phyloP scores from a whole-genome alignment of 37 sponge, comb jelly and placozoan species.

The Beroe ovata region DNA sequence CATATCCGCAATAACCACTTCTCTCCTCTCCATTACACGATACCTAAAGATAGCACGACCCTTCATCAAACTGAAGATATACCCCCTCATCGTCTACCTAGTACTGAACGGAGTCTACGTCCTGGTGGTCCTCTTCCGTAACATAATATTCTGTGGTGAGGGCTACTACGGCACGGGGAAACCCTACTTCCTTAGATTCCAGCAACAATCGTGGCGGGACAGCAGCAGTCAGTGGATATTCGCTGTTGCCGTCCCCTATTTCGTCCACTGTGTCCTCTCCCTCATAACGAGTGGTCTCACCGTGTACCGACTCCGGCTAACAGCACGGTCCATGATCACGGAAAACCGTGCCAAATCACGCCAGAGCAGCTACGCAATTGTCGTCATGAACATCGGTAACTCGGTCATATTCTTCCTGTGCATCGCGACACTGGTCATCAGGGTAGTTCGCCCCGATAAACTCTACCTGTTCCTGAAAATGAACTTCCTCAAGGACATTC shows the following conservation, averaged over 20 bases:
- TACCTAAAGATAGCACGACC: conserved; percentile 52
- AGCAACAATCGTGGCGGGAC: conserved; percentile 37
- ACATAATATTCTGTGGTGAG: conserved; percentile 15
- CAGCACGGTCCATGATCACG: background rate
- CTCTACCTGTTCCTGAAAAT: conserved; percentile 35
- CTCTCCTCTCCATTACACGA: conserved; percentile 57
- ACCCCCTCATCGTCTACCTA: background rate
- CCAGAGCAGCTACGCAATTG: conserved; percentile 64
- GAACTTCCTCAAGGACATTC: conserved; percentile 52
- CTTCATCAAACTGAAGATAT: conserved; percentile 22
- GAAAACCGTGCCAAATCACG: conserved; percentile 2
- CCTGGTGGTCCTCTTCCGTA: background rate
- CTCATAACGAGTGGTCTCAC: background rate
- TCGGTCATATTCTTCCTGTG: conserved; percentile 2
- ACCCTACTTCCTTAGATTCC: conserved; percentile 38
- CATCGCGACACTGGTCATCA: background rate
- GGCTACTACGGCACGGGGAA: conserved; percentile 2
- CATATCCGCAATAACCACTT: conserved; percentile 51
- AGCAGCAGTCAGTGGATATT: background rate
- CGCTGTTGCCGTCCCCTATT: conserved; percentile 39
- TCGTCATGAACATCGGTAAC: conserved; percentile 56
- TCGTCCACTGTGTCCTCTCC: conserved; percentile 13
- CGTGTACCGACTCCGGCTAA: background rate
- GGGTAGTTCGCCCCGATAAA: background rate
- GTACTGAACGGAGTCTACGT: background rate